A percentile compares a stretch with the other conserved stretches of the same genome.
phyloP scores from a whole-genome alignment of 2,888 invertebrate species.

The Acanthosepion esculentum region DNA sequence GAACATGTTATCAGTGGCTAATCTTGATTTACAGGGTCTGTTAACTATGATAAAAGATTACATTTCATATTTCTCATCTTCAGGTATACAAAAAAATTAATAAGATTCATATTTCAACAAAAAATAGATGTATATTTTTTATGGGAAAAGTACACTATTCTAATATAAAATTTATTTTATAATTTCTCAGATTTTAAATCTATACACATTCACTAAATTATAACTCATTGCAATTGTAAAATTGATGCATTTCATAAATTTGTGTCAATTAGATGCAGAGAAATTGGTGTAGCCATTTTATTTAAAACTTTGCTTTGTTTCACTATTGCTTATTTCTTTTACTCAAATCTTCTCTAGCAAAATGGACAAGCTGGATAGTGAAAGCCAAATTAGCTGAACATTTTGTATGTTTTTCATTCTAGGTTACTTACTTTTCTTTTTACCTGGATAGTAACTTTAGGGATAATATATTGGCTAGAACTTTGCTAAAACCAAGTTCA shows the following conservation, averaged over 20 bases:
- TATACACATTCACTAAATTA: constrained; percentile 33
- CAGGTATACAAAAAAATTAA: no score
- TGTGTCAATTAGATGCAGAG: constrained; percentile 14
- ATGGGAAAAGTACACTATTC: not conserved
- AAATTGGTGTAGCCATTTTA: not conserved
- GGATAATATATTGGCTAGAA: not conserved
- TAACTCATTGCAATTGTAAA: not conserved
- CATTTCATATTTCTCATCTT: no score
- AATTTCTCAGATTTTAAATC: not conserved
- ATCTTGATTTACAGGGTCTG: no score
- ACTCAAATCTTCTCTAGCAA: not conserved
- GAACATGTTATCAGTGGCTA: no score
- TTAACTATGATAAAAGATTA: no score
- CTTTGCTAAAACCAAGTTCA: not conserved
- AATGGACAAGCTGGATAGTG: not conserved
- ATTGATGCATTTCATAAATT: not conserved
- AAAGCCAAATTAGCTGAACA: not conserved
- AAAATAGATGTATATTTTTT: not conserved
- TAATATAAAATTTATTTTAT: not conserved
- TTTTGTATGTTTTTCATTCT: not conserved
- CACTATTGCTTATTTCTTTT: not conserved
- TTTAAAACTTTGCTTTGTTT: not conserved
- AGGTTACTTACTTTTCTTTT: not conserved
- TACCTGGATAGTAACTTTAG: not conserved
- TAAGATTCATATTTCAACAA: no score